These are phyloP conservation scores for Platycheirus albimanus DNA, from an alignment of 2,888 invertebrate species.

Conservation along the genomic window DNA sequence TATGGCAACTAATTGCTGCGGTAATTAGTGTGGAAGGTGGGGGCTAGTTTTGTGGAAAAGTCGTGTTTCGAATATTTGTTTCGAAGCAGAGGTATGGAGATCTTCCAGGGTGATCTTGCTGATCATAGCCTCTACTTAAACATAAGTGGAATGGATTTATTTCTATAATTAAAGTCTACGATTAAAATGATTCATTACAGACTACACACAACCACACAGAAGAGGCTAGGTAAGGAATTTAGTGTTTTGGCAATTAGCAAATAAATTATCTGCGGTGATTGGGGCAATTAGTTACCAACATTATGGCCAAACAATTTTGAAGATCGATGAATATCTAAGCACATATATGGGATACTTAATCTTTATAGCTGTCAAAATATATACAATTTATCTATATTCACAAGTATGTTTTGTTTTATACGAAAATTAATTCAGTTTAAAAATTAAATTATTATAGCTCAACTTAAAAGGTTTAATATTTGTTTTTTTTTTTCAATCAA, in stretches of 20 bases:
- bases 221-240: too few relatives aligned
- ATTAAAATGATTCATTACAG: conserved; percentile 52
- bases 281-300: conserved; percentile 23
- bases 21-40: conserved; percentile 63
- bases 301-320: background rate
- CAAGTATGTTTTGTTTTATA: conserved; percentile 2
- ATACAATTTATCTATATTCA: conserved; percentile 15
- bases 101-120: conserved; percentile 52
- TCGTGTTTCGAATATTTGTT: conserved; percentile 63
- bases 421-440: conserved; percentile 29
- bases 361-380: conserved; percentile 36
- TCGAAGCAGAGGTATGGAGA: conserved; percentile 7
- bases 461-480: conserved; percentile 1
- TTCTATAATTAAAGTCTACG: conserved; percentile 48
- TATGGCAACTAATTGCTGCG: conserved; percentile 66
- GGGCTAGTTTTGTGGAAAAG: conserved; percentile 16
- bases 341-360: background rate
- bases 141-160: conserved; percentile 50
- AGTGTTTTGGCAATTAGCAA: conserved; percentile 57
- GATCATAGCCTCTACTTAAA: background rate
- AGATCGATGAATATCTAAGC: conserved; percentile 4
- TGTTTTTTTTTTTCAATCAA: too few relatives aligned
- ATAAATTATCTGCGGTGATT: conserved; percentile 33
- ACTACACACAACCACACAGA: background rate
- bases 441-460: background rate